phyloP scores from a whole-genome alignment of 2,797 vertebrate genomes.

The Lates japonicus region DNA sequence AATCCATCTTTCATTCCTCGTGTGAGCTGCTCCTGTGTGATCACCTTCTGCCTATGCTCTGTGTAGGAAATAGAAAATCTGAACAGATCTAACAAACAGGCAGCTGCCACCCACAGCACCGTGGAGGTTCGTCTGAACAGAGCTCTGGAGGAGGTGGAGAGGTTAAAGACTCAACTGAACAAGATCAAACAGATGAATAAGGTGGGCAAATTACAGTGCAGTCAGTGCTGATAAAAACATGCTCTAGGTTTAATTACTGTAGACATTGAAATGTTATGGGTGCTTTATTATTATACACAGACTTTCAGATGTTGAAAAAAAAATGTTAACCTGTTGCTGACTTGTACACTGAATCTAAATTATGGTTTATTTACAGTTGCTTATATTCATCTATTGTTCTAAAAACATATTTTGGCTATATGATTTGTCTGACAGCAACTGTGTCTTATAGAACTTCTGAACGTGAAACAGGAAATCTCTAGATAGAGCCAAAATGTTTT shows the following conservation, averaged over 20 bases:
- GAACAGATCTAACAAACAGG: slow-evolving; percentile 90
- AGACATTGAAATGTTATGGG: not conserved
- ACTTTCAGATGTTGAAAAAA: not conserved
- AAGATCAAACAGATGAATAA: slow-evolving; percentile 91
- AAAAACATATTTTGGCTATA: too few species aligned
- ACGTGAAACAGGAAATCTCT: too few species aligned
- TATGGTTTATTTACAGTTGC: not conserved
- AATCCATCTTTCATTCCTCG: not conserved
- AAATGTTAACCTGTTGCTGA: not conserved
- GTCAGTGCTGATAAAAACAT: not conserved
- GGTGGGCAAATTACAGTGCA: slow-evolving; percentile 76
- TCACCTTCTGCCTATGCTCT: slow-evolving; percentile 16
- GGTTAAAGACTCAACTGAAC: slow-evolving; percentile 88
- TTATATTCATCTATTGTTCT: not conserved
- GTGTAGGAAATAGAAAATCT: slow-evolving; percentile 90
- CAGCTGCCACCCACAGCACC: slow-evolving; percentile 83
- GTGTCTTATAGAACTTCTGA: too few species aligned
- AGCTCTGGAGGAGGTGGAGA: slow-evolving; percentile 93
- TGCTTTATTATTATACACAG: not conserved
- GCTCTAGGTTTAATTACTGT: not conserved
- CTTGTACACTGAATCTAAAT: not conserved
- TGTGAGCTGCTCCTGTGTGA: not conserved
- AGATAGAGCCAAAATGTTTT: too few species aligned
- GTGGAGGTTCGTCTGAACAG: slow-evolving; percentile 93
- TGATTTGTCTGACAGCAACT: too few species aligned